Evolutionary conservation across 2,797 vertebrate genomes (phyloP).

Genomic region (Sternarchorhynchus goeldii): DNA sequence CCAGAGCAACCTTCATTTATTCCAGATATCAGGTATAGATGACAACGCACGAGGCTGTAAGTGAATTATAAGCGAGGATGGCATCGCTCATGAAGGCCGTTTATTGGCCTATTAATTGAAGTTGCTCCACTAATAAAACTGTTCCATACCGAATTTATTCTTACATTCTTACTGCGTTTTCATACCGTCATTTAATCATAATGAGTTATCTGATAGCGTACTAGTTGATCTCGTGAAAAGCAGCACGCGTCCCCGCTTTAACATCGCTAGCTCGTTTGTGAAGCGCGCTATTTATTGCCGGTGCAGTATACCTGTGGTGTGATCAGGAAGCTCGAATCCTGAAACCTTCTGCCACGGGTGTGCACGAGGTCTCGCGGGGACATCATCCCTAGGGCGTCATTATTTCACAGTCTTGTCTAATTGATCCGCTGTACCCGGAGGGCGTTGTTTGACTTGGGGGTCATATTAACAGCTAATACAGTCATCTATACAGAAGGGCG

Average conservation of each 20-base stretch:
- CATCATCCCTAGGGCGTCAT: constrained; percentile 53
- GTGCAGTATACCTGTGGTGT: constrained; percentile 39
- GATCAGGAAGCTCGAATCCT: constrained; percentile 38
- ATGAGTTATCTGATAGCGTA: not conserved
- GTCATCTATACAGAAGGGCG: constrained; percentile 26
- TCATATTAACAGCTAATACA: constrained; percentile 55
- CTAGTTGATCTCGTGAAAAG: constrained; percentile 43
- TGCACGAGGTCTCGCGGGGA: constrained; percentile 41
- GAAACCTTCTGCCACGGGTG: constrained; percentile 27
- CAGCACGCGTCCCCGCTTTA: constrained; percentile 28
- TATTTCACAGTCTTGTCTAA: constrained; percentile 56
- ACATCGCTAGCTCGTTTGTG: constrained; percentile 32
- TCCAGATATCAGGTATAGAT: not conserved
- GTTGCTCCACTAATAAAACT: constrained; percentile 4
- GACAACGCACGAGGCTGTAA: not conserved
- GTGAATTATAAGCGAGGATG: not conserved
- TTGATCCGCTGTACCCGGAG: constrained; percentile 53
- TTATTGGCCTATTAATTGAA: constrained; percentile 40
- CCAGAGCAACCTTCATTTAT: not conserved
- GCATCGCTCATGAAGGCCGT: not conserved
- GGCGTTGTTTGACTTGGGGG: constrained; percentile 44
- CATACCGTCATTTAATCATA: constrained; percentile 19
- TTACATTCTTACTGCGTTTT: not conserved
- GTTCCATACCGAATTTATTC: not conserved
- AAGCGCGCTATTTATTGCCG: constrained; percentile 46